Conservation (phyloP, 2,113 vertebrate species). For the Peromyscus maniculatus region DNA sequence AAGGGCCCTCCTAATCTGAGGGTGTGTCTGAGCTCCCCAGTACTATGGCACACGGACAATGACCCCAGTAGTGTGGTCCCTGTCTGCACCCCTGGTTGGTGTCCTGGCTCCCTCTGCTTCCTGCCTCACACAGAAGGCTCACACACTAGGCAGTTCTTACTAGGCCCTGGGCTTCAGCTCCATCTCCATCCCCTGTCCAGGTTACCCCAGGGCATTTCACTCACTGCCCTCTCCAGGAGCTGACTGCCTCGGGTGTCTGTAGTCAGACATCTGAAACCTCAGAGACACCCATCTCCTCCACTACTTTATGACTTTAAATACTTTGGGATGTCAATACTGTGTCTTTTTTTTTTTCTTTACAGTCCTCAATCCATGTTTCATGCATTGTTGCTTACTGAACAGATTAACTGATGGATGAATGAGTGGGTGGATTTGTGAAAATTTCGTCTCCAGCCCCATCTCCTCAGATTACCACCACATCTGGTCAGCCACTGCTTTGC, state of each 20-base stretch:
- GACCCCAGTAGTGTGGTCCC: rapidly evolving
- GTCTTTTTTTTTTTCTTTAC: background rate
- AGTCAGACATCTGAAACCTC: background rate
- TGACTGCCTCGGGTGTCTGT: rapidly evolving
- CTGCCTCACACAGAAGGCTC: rapidly evolving
- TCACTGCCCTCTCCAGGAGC: background rate
- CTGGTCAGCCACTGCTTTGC: background rate
- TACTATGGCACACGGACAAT: rapidly evolving
- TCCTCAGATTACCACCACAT: background rate
- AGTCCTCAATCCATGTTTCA: background rate
- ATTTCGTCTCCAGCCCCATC: rapidly evolving
- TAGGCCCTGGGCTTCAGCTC: background rate
- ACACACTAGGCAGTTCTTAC: rapidly evolving
- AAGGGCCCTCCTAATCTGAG: background rate
- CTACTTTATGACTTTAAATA: background rate
- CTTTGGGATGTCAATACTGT: background rate
- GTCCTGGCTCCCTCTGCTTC: background rate
- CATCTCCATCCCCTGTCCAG: rapidly evolving
- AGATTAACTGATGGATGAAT: background rate
- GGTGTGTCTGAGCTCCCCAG: background rate
- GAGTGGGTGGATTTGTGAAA: background rate
- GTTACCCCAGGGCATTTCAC: no score
- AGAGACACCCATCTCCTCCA: background rate
- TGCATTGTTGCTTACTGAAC: background rate
- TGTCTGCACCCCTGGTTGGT: rapidly evolving